Percentiles rank a stretch among this genome's conserved stretches.
phyloP scores from a whole-genome alignment of 2,113 vertebrate species.

The Rana temporaria region DNA sequence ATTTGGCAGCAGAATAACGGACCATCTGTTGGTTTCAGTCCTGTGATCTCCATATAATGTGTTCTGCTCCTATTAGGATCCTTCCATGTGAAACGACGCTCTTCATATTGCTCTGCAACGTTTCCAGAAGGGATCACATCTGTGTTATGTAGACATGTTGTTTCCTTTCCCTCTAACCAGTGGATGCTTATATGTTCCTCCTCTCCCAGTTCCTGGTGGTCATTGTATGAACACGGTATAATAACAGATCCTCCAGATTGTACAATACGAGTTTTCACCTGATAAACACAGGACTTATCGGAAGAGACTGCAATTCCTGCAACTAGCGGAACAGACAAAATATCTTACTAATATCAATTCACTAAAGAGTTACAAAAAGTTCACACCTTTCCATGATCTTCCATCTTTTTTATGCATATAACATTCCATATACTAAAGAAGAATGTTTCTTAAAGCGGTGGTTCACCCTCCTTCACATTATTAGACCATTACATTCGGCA shows the following conservation, averaged over 20 bases:
- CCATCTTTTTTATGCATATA: too few relatives aligned
- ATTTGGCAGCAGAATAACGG: background rate
- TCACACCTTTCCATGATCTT: too few relatives aligned
- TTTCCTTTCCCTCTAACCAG: background rate
- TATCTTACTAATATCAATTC: too few relatives aligned
- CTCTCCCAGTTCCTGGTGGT: rapidly evolving
- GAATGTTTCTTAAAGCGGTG: too few relatives aligned
- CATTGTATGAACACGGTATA: constrained; percentile 44
- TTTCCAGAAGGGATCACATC: background rate
- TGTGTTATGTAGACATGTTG: background rate
- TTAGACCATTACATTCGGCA: too few relatives aligned
- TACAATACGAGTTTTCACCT: background rate
- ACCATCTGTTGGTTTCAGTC: background rate
- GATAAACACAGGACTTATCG: background rate
- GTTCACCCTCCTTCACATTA: too few relatives aligned
- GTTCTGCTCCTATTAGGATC: background rate
- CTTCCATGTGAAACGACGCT: background rate
- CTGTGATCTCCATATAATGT: constrained; percentile 12
- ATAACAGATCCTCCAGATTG: background rate
- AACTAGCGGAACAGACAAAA: background rate
- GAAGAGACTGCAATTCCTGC: background rate
- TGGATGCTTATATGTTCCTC: background rate
- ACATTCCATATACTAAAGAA: too few relatives aligned
- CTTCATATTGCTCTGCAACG: background rate
- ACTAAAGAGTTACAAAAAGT: too few relatives aligned